Base-by-base conservation (phyloP, 2,888 invertebrate species). In the Bombylius discolor region DNA sequence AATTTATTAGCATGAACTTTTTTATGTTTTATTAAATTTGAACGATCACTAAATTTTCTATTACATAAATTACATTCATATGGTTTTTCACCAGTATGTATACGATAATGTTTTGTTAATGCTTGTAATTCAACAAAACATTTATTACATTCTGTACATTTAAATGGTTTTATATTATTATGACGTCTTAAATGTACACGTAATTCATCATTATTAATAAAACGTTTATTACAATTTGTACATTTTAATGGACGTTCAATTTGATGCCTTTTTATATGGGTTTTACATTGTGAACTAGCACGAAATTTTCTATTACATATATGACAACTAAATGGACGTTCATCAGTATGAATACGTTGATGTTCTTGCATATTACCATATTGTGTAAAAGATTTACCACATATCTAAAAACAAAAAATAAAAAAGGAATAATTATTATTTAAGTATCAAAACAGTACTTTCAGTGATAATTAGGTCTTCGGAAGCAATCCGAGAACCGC, bases 351-450 rank as follows among this genome's bases (percentile, higher is more conserved):
- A 63, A 85, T 86, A 56, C 89, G 79, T 70, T 79, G 78, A 72
- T 89, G 89, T 64, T 87, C 87, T 47, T 81, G 80, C 56, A 88
- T 74, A 75, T 89, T 89, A 56, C 87, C 87, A 66, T 83, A 85
- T 71, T 89, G 89, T 1, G 83, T 82, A 72, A 89, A 89, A 52
- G 79, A 76, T 69, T 88, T 89, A 55, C 79, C 76, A 70, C 89
- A 89, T 14, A 81, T 77, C 53, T 79, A 73, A 66, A 55, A 57
- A 46, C 9, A 42, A 42, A 42, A 42, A 42, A 1, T 1, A 42
- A 49, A 14, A 39, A 49, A 39, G n/a, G 34, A 33, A 12, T 46
- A 33, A 23, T 23, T 23, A 23, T 23, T 23, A 23, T 23, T 23
- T 23, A 3, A 23, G 3, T 23, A 23, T 23, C 23, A 23, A 23